Evolutionary conservation across 2,797 vertebrate species (phyloP).

Genomic region (Malacoraja senta): DNA sequence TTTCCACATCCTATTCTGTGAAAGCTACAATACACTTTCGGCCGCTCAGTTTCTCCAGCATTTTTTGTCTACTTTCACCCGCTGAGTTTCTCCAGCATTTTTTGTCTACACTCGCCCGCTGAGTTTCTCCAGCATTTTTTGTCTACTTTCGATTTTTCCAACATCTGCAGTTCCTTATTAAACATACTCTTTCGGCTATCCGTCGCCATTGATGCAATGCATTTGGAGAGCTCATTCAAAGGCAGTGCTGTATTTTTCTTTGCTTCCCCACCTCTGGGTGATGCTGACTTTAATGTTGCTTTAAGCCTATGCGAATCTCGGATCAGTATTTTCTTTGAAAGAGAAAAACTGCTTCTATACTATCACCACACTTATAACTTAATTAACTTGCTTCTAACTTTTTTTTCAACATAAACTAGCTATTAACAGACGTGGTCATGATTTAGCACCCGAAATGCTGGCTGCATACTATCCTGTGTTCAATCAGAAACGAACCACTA

Average conservation of each 20-base stretch:
- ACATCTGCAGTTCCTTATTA: too few relatives aligned
- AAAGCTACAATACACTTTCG: neutral
- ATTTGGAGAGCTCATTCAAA: neutral
- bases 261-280: neutral
- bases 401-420: slow-evolving; percentile 21
- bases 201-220: neutral
- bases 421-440: neutral
- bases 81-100: too few relatives aligned
- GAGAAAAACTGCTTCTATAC: neutral
- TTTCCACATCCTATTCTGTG: neutral
- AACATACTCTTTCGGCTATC: too few relatives aligned
- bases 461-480: neutral
- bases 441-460: neutral
- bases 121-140: too few relatives aligned
- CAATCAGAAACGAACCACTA: slow-evolving; percentile 5
- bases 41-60: too few relatives aligned
- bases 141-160: too few relatives aligned
- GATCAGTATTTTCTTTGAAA: neutral
- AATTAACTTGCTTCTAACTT: neutral
- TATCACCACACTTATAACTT: neutral
- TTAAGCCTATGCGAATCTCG: neutral
- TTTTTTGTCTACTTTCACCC: too few relatives aligned
- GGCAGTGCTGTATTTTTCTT: neutral
- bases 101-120: too few relatives aligned
- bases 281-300: neutral